Conservation (phyloP, 1,140 invertebrate species). For the Phymorhynchus buccinoides region DNA sequence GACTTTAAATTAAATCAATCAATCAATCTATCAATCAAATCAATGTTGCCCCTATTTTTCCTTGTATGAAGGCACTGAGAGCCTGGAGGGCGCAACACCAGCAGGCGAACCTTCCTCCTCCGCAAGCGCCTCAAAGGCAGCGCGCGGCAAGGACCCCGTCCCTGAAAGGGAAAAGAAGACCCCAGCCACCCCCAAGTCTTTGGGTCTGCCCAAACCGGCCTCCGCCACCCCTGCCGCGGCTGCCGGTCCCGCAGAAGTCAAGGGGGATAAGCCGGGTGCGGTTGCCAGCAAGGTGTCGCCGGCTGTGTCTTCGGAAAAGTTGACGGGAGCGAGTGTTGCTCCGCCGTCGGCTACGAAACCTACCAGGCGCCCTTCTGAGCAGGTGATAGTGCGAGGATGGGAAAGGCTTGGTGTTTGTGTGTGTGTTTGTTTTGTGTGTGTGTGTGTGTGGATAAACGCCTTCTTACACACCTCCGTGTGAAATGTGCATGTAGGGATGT, state of each 20-base stretch:
- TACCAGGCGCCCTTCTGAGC: neutral
- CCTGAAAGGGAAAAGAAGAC: constrained; percentile 45
- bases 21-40: too few species aligned
- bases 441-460: too few species aligned
- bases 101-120: constrained; percentile 51
- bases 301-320: neutral
- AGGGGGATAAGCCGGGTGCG: neutral
- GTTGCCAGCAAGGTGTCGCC: neutral
- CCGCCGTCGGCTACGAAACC: constrained; percentile 4
- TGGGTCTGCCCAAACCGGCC: constrained; percentile 9
- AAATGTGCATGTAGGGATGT: too few species aligned
- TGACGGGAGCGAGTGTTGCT: neutral
- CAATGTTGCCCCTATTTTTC: too few species aligned
- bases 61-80: constrained; percentile 57
- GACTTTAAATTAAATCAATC: too few species aligned
- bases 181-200: neutral
- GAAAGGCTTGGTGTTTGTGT: too few species aligned
- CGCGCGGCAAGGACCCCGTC: constrained; percentile 47
- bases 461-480: too few species aligned
- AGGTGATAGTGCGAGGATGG: too few species aligned
- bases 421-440: too few species aligned
- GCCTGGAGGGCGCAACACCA: constrained; percentile 53
- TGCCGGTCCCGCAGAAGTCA: neutral
- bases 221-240: constrained; percentile 15
- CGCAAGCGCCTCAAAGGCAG: constrained; percentile 3